These are phyloP conservation scores for Lacanobia wlatinum DNA, from an alignment of 2,888 invertebrate genomes.

Conservation along the genomic window DNA sequence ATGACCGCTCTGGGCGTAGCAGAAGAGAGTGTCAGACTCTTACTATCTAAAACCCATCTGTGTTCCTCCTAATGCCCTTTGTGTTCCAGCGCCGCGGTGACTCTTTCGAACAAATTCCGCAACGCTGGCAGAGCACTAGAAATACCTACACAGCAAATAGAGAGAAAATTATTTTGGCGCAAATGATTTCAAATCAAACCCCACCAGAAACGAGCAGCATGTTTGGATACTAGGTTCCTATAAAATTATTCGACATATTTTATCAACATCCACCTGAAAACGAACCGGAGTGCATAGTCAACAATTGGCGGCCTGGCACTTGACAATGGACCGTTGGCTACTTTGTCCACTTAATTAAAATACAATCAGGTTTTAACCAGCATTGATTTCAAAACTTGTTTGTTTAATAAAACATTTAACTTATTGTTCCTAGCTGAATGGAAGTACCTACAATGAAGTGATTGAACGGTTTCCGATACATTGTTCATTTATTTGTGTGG, in stretches of 20 bases:
- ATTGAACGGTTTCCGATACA: conserved; percentile 11
- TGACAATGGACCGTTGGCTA: conserved; percentile 20
- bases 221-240: not conserved
- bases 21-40: too few relatives aligned
- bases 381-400: not conserved
- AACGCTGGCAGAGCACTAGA: too few relatives aligned
- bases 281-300: conserved; percentile 24
- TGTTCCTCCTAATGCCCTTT: too few relatives aligned
- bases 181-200: too few relatives aligned
- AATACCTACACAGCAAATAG: too few relatives aligned
- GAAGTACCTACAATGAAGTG: conserved; percentile 11
- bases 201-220: not conserved
- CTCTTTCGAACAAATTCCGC: too few relatives aligned
- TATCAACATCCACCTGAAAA: conserved; percentile 9
- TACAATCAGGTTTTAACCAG: conserved; percentile 17
- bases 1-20: too few relatives aligned
- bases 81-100: too few relatives aligned
- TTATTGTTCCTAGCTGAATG: conserved; percentile 26
- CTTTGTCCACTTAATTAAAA: conserved; percentile 39
- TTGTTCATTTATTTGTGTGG: conserved; percentile 2
- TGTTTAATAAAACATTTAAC: conserved; percentile 5
- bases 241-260: conserved; percentile 5
- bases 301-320: conserved; percentile 24
- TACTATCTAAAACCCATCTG: too few relatives aligned
- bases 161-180: too few relatives aligned